Evolutionary conservation across 2,113 vertebrate species (phyloP), one percentile per base, ranked within the genome.

Genomic region (Suncus etruscus): DNA sequence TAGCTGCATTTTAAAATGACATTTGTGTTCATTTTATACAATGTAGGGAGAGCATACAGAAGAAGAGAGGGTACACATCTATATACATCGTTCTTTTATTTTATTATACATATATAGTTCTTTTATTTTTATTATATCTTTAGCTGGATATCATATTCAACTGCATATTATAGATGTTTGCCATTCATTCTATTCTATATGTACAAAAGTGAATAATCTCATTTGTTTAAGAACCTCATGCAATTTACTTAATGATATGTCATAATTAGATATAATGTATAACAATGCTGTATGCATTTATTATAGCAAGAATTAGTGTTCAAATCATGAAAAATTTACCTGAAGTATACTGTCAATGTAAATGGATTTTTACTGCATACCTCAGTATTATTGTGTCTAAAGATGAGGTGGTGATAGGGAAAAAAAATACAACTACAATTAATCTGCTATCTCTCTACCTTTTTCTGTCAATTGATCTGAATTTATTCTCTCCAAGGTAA

Each of bases 381-480:
- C 94, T 92, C 32, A 8, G 12, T 15, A 39, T 87, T 93, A 86
- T 66, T 90, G n/a, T 95, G 47, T n/a, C 85, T 92, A 95, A 69
- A 84, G 61, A 91, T 94, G 91, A 96, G 72, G 47, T 90, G 72
- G 3, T 82, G 16, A 95, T 83, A 94, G 89, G 45, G 0, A 93
- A 83, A 50, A 50, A 25, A 96, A 96, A 95, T 92, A 14, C 16
- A 95, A 73, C 75, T 95, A 69, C 11, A 90, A 94, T 90, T 96
- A 87, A 95, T 96, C 87, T 70, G 45, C 16, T 24, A 9, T 80
- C 72, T 76, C 29, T 48, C 27, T 68, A 16, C 11, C 87, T 31
- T 18, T 69, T 83, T 91, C 85, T 25, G 24, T 77, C 77, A 72
- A 72, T 72, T 25, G 75, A 92, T 88, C 81, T 80, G 6, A 61